These are phyloP conservation scores for Leptinotarsa juncta DNA, from an alignment of 2,888 invertebrate genomes.

Conservation along the genomic window DNA sequence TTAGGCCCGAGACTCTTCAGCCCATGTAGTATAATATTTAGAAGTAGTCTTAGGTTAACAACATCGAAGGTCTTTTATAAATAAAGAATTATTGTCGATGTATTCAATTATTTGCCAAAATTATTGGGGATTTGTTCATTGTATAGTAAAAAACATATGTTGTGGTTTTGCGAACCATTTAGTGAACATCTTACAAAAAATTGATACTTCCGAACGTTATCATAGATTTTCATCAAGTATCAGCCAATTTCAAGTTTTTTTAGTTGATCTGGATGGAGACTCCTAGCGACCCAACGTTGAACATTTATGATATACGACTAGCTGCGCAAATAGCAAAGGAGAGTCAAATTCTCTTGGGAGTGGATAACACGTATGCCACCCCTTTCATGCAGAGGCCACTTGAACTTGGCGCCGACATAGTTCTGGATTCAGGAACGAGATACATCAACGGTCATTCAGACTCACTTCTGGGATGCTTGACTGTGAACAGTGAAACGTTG, in stretches of 20 bases:
- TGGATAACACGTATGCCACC: slow-evolving; percentile 51
- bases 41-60: too few relatives aligned
- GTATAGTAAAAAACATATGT: too few relatives aligned
- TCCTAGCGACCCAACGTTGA: slow-evolving; percentile 89
- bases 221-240: too few relatives aligned
- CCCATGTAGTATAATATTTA: too few relatives aligned
- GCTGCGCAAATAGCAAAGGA: slow-evolving; percentile 72
- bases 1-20: too few relatives aligned
- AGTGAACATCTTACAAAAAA: too few relatives aligned
- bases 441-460: slow-evolving; percentile 56
- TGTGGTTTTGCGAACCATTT: too few relatives aligned
- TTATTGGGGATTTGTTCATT: too few relatives aligned
- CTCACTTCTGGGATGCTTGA: slow-evolving; percentile 49
- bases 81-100: too few relatives aligned
- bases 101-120: too few relatives aligned
- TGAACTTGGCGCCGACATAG: slow-evolving; percentile 53
- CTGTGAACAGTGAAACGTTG: slow-evolving; percentile 55
- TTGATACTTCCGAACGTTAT: too few relatives aligned
- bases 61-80: too few relatives aligned
- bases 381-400: slow-evolving; percentile 53
- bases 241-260: slow-evolving; percentile 20
- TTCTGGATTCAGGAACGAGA: slow-evolving; percentile 53
- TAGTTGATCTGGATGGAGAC: slow-evolving; percentile 90
- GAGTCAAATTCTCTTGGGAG: slow-evolving; percentile 46
- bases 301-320: slow-evolving; percentile 82